These are phyloP conservation scores for Poeciliopsis infans DNA, from an alignment of 2,797 vertebrate genomes.

Conservation along the genomic window DNA sequence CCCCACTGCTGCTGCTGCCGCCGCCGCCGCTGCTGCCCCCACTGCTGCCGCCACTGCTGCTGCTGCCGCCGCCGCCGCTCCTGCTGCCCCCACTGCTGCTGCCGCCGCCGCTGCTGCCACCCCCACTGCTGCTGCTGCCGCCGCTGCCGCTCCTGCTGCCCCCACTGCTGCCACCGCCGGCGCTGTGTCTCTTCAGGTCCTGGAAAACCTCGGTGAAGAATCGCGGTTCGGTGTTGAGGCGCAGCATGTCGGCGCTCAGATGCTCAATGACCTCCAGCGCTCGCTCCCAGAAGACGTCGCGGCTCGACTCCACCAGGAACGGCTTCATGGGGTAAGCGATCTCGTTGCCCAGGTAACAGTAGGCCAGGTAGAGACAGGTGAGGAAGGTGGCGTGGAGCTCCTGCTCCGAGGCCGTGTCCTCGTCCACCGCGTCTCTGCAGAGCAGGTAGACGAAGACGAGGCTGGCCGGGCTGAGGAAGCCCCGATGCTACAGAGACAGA, in stretches of 20 bases:
- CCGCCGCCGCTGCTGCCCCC: fast-evolving
- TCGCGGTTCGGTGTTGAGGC: slow-evolving; percentile 94
- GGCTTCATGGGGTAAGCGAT: slow-evolving; percentile 98
- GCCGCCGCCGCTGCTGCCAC: fast-evolving
- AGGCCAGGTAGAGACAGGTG: slow-evolving; percentile 96
- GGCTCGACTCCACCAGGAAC: slow-evolving; percentile 91
- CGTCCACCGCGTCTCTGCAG: slow-evolving; percentile 88
- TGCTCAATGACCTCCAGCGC: slow-evolving; percentile 91
- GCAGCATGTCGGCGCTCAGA: slow-evolving; percentile 95
- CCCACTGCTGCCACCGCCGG: fast-evolving
- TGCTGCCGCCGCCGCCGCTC: too few species aligned
- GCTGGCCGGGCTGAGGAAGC: slow-evolving; percentile 96
- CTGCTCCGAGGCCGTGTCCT: slow-evolving; percentile 79
- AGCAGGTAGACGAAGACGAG: slow-evolving; percentile 97
- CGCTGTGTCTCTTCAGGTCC: slow-evolving; percentile 91
- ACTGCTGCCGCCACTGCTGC: too few species aligned
- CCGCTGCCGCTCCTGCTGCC: too few species aligned
- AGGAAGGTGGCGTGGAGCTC: slow-evolving; percentile 94
- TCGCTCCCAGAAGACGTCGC: slow-evolving; percentile 94
- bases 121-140: fast-evolving
- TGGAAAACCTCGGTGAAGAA: slow-evolving; percentile 98
- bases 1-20: fast-evolving
- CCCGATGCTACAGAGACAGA: background rate
- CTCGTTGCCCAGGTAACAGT: slow-evolving; percentile 98
- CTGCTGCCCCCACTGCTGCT: too few species aligned